Base-by-base conservation (phyloP, 2,797 vertebrate genomes). In the Dicrostonyx torquatus region DNA sequence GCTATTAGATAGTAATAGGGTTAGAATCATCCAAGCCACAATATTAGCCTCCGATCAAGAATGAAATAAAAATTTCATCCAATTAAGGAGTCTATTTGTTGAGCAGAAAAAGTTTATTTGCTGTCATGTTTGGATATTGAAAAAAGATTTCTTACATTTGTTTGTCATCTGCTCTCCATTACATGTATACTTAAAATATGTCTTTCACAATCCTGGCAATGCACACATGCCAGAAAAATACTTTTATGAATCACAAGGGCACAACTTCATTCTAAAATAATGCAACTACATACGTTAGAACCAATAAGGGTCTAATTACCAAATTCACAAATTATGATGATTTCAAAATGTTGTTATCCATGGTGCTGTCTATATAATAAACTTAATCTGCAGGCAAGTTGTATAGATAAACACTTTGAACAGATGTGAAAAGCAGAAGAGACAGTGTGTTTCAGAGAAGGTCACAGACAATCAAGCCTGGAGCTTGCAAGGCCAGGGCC, bases 1-100 rank as follows among this genome's bases (percentile, higher is more conserved):
- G 70, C 37, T 88, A 92, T 94, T 43, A 95, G 75, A 92, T 8
- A 93, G 62, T 43, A 91, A 93, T 93, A 15, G 83, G 6, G 31
- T 91, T 85, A 96, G 34, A 83, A 83, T 89, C 70, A 88, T 60
- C 90, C 70, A 93, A 92, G 62, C 24, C 88, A 87, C 43, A 90
- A 66, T 68, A 62, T 85, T 89, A 89, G 45, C 78, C 40, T 92
- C 12, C 68, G 40, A 86, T 92, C 93, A 86, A 79, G 37, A 92
- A 85, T 85, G 40, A 95, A 88, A 96, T 92, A 91, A 96, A 95
- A 95, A 94, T 89, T 17, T n/a, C 60, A 96, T 80, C 40, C 48
- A 87, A 92, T 87, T 95, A 93, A 86, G 37, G 18, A 15, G 26
- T 55, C 26, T 94, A 80, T 43, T 95, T 22, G 79, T 77, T 80